Base-by-base conservation (phyloP, 1,140 invertebrate genomes). In the Leguminivora glycinivorella region DNA sequence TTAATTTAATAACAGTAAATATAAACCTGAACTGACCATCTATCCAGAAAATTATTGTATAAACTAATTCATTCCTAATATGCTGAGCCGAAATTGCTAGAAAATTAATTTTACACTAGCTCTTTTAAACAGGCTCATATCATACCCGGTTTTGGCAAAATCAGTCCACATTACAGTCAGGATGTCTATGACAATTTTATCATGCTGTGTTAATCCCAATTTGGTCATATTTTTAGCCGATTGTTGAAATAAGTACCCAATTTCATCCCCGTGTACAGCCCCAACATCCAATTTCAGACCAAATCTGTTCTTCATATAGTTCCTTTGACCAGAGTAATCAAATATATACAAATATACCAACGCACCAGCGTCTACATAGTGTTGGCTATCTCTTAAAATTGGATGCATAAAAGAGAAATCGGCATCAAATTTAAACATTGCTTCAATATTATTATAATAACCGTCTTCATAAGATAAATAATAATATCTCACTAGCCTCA, bases 241-340 rank as follows among this genome's bases (percentile, higher is more conserved):
- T 22, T 52, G 47, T 22, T 52, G 17, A 22, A 60, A 60, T 12
- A 60, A n/a, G 29, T 60, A 60, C 4, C 56, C 56, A 60, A 60
- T 60, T 2, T 60, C 56, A n/a, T 60, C 56, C 10, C 24, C 25
- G n/a, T 60, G 56, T 22, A 52, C 10, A 26, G 56, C 56, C n/a
- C 24, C 56, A 26, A 14, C 24, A 3, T n/a, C 22, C 12, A 25
- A 10, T 0, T n/a, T 26, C 24, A 60, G 7, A 10, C 14, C 5
- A 26, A 14, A 26, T 17, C 22, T 60, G 10, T 26, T 12, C 25
- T 60, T 60, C 25, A 60, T 60, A 26, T 7, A 60, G 56, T 60
- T 60, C 17, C 56, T 60, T 14, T 12, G 0, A 10, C 56, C 56
- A 12, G 10, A 10, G 25, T 60, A 60, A 14, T 25, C 22, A 60